Conservation (phyloP, 2,888 invertebrate species). For the Chrysolina haemoptera region DNA sequence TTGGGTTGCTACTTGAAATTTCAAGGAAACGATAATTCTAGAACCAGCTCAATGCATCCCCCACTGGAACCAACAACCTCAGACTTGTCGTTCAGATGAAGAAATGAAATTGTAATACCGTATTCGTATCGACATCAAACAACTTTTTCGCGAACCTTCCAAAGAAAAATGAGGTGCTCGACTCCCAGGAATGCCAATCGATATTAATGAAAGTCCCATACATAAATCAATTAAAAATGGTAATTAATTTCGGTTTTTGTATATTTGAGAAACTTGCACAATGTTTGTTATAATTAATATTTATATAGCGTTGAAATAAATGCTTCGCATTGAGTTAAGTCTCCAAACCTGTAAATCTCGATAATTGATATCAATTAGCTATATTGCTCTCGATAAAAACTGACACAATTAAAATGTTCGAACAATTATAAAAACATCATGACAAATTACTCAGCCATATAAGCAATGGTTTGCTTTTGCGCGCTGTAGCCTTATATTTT, state of each 20-base stretch:
- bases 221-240: constrained; percentile 60
- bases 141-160: constrained; percentile 21
- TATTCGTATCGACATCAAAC: constrained; percentile 15
- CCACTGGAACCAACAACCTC: not conserved
- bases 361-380: constrained; percentile 68
- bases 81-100: not conserved
- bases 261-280: constrained; percentile 58
- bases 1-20: too few relatives aligned
- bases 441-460: constrained; percentile 64
- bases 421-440: constrained; percentile 62
- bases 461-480: constrained; percentile 46
- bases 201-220: constrained; percentile 47
- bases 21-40: too few relatives aligned
- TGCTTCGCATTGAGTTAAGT: constrained; percentile 58
- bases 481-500: constrained; percentile 41
- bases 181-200: constrained; percentile 35
- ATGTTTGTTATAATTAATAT: constrained; percentile 64
- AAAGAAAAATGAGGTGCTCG: constrained; percentile 30
- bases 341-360: constrained; percentile 65
- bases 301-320: constrained; percentile 61
- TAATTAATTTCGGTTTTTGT: constrained; percentile 59
- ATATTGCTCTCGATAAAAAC: constrained; percentile 62
- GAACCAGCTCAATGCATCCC: too few relatives aligned
- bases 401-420: constrained; percentile 66
- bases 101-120: constrained; percentile 14